Percentiles rank a stretch among this genome's conserved stretches.
Evolutionary conservation across 2,113 vertebrate species (phyloP).

Genomic region (Oophaga pumilio): DNA sequence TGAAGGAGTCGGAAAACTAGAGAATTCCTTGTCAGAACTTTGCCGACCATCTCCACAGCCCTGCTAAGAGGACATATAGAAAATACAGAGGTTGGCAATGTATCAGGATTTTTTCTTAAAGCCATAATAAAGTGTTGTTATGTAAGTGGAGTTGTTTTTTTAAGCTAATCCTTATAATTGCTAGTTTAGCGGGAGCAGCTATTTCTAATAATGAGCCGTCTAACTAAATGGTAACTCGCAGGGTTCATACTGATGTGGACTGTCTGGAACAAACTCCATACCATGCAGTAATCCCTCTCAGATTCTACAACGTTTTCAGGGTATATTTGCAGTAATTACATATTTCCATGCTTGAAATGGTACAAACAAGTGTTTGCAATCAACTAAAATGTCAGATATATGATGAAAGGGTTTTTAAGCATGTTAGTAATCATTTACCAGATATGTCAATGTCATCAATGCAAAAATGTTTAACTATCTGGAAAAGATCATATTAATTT

Average conservation of each 20-base stretch:
- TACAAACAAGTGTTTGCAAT: not conserved
- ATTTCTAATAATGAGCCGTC: not conserved
- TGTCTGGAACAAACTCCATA: not conserved
- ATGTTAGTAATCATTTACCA: not conserved
- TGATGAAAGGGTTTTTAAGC: not conserved
- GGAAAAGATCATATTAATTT: not conserved
- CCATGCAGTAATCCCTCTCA: not conserved
- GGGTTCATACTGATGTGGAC: not conserved
- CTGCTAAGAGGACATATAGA: no score
- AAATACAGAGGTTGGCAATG: no score
- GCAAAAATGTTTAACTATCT: not conserved
- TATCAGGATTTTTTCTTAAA: no score
- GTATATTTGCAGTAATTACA: not conserved
- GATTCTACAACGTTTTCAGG: not conserved
- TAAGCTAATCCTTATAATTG: not conserved
- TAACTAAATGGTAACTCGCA: not conserved
- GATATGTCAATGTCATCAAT: not conserved
- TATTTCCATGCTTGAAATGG: not conserved
- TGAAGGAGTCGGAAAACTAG: no score
- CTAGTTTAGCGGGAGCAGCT: not conserved
- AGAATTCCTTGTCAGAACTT: no score
- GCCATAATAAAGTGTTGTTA: no score
- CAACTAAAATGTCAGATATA: not conserved
- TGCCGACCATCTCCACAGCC: no score
- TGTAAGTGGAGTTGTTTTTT: not conserved